Conservation (phyloP, 2,888 invertebrate genomes). For the Agrilus biguttatus region DNA sequence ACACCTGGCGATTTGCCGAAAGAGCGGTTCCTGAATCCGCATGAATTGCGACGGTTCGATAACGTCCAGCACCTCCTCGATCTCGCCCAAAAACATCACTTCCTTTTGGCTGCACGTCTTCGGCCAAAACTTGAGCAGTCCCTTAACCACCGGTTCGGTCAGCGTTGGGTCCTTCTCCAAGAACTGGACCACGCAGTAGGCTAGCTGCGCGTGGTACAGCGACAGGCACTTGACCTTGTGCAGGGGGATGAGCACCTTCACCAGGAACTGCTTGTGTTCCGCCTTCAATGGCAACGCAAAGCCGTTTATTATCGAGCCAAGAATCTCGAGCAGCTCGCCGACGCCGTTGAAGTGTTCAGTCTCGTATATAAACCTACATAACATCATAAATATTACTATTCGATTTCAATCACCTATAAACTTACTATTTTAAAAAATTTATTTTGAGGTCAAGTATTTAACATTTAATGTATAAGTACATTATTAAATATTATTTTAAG, state of each 20-base stretch:
- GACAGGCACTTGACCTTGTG: slow-evolving; percentile 95
- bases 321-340: slow-evolving; percentile 89
- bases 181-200: slow-evolving; percentile 98
- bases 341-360: slow-evolving; percentile 98
- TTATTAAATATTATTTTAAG: too few relatives aligned
- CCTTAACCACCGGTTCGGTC: slow-evolving; percentile 88
- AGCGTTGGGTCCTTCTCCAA: slow-evolving; percentile 92
- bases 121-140: slow-evolving; percentile 95
- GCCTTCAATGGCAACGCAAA: slow-evolving; percentile 96
- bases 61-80: slow-evolving; percentile 98
- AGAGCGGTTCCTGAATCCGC: slow-evolving; percentile 95
- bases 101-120: slow-evolving; percentile 98
- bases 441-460: too few relatives aligned
- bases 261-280: slow-evolving; percentile 94
- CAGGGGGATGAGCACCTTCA: slow-evolving; percentile 86
- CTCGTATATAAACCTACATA: slow-evolving; percentile 87
- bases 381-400: slow-evolving; percentile 10
- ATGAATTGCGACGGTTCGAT: slow-evolving; percentile 99
- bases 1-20: slow-evolving; percentile 96
- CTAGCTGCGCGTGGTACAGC: slow-evolving; percentile 94
- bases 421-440: too few relatives aligned
- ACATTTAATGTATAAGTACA: too few relatives aligned
- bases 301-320: slow-evolving; percentile 97
- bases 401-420: background rate
- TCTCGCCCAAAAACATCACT: slow-evolving; percentile 99